Base-by-base conservation (phyloP, 2,888 invertebrate genomes). In the Sphaerophoria taeniata region DNA sequence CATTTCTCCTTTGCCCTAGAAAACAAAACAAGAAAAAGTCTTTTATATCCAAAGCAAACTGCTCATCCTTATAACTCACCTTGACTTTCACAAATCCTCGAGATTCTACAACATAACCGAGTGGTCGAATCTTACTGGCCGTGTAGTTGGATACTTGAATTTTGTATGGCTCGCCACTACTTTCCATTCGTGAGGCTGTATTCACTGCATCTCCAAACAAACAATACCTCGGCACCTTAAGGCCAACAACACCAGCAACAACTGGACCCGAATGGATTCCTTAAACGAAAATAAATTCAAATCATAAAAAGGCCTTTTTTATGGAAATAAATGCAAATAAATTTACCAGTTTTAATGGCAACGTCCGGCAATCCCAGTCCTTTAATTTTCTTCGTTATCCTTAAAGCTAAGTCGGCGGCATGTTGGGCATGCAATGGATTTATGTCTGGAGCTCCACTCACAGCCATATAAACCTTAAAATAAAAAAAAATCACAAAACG, bases 191-290 rank as follows among this genome's bases (percentile, higher is more conserved):
- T 3, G 97, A 97, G 1, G 98, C 98, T 0, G 97, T 97, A 90
- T 98, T 98, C 16, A 98, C 97, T 0, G 97, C 96, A 90, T 97
- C 97, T 0, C 98, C 98, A 86, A 98, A 98, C 61, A 98, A 95
- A 89, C 97, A 98, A 91, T 97, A 97, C 0, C 97, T 94, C 0
- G 97, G 97, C 69, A 97, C 95, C 89, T 97, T 96, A 49, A 96
- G 92, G 0, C 98, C 98, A 0, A 98, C 96, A 31, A 98, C 96
- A 0, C 97, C 97, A 0, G 97, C 97, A 5, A 97, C 97, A 45
- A 97, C 97, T 0, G 97, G 95, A 0, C 98, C 98, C 0, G 97
- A 96, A 92, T 98, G 97, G 87, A 98, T 95, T 49, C 97, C 95
- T 94, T 86, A 90, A 88, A 1, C 89, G 86, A 77, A 45, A 36